Conservation (phyloP, 2,888 invertebrate species). For the Caenorhabditis panamensis region DNA sequence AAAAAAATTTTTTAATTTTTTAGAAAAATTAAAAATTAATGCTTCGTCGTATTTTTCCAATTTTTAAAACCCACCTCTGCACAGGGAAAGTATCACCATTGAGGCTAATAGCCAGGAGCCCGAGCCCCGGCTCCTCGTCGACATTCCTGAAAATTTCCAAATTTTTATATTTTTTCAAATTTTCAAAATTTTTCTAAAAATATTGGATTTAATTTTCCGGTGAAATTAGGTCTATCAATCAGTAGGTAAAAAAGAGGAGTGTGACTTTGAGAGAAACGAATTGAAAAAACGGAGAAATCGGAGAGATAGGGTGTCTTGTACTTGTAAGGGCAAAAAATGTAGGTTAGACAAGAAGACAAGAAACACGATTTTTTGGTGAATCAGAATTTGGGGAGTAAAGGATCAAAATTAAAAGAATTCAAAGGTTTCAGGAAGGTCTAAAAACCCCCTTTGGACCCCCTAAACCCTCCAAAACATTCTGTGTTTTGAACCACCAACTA, state of each 20-base stretch:
- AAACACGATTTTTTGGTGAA: no score
- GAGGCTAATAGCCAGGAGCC: slow-evolving; percentile 28
- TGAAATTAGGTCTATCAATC: slow-evolving; percentile 1
- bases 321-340: no score
- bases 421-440: no score
- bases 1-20: neutral
- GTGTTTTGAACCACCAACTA: no score
- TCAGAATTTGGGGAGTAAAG: neutral
- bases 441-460: no score
- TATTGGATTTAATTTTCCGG: no score
- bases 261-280: no score
- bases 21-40: neutral
- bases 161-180: no score
- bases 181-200: no score
- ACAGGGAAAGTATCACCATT: slow-evolving; percentile 35
- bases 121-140: slow-evolving; percentile 51
- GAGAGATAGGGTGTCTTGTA: neutral
- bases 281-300: neutral
- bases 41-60: neutral
- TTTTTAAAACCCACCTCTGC: slow-evolving; percentile 32
- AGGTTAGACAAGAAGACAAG: no score
- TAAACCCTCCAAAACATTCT: no score
- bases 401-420: no score
- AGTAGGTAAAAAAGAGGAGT: neutral
- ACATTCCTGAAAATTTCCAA: slow-evolving; percentile 39